Evolutionary conservation across 2,797 vertebrate genomes (phyloP), one percentile per base, ranked within the genome.

Genomic region (Cirrhinus molitorella): DNA sequence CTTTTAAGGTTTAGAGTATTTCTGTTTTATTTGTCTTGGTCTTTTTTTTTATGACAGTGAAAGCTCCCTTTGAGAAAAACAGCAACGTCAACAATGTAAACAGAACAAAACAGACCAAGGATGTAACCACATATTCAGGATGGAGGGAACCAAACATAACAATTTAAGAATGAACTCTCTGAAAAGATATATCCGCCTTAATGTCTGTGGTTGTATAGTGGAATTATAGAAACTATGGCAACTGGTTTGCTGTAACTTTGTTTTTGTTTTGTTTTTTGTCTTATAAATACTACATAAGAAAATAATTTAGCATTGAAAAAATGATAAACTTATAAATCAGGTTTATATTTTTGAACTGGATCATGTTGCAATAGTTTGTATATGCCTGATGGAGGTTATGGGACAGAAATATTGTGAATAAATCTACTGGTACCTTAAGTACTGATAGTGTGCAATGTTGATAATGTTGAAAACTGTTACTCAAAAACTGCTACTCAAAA

Each of bases 31-130:
- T 79, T 83, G 74, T 57, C 57, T 57, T 63, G 23, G 10, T n/a
- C 57, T 72, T 49, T 87, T 80, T 34, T 70, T 71, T 84, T 66
- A n/a, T 80, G 81, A 80, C 85, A 74, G 68, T 74, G 49, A 86
- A 83, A 83, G 80, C 67, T 25, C 47, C 59, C 55, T 45, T 67
- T 66, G 49, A 73, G 14, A 2, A 11, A 84, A 85, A 81, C 86
- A 87, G 74, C 79, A 89, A 86, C 81, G 68, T 2, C 57, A 88
- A 83, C 59, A 87, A 55, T 43, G 37, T 79, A 45, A 57, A 68
- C 61, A 21, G 19, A 84, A 28, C 43, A 31, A 31, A 47, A 61
- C 23, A 23, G 74, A 67, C 16, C 31, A 28, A 66, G 12, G 23
- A 74, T 51, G 21, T n/a, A 43, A 80, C 63, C 31, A 65, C 57